Conservation (phyloP, 2,797 vertebrate genomes). For the Sphaeramia orbicularis region DNA sequence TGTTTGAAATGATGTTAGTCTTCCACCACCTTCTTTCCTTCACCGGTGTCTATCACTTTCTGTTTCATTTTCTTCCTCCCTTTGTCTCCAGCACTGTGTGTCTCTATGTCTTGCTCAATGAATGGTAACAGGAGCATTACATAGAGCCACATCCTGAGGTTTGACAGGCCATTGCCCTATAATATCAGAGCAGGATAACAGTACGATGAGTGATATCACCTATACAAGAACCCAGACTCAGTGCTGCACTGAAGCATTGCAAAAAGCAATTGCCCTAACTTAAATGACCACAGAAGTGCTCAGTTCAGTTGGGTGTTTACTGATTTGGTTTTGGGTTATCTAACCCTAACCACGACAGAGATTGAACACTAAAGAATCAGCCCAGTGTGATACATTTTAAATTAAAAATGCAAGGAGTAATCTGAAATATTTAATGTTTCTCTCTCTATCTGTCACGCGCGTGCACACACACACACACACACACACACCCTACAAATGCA, state of each 20-base stretch:
- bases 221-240: constrained; percentile 9
- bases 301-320: constrained; percentile 48
- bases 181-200: constrained; percentile 41
- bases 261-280: constrained; percentile 21
- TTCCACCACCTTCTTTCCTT: constrained; percentile 1
- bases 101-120: constrained; percentile 41
- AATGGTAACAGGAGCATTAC: constrained; percentile 41
- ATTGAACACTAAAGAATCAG: constrained; percentile 25
- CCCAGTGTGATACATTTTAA: constrained; percentile 44
- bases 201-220: constrained; percentile 35
- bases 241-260: constrained; percentile 9
- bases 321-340: constrained; percentile 36
- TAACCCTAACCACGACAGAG: constrained; percentile 12
- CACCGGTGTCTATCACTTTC: constrained; percentile 2
- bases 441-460: background rate
- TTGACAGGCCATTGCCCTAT: constrained; percentile 40
- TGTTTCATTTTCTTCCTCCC: background rate
- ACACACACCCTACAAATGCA: constrained; percentile 17
- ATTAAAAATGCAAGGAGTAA: constrained; percentile 55
- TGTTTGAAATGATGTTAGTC: constrained; percentile 28
- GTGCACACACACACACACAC: background rate
- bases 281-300: constrained; percentile 44
- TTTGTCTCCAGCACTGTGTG: constrained; percentile 10
- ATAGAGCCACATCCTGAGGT: constrained; percentile 22
- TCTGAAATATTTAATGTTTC: constrained; percentile 56